Evolutionary conservation across 2,888 invertebrate genomes (phyloP).

Genomic region (Lacanobia oleracea): DNA sequence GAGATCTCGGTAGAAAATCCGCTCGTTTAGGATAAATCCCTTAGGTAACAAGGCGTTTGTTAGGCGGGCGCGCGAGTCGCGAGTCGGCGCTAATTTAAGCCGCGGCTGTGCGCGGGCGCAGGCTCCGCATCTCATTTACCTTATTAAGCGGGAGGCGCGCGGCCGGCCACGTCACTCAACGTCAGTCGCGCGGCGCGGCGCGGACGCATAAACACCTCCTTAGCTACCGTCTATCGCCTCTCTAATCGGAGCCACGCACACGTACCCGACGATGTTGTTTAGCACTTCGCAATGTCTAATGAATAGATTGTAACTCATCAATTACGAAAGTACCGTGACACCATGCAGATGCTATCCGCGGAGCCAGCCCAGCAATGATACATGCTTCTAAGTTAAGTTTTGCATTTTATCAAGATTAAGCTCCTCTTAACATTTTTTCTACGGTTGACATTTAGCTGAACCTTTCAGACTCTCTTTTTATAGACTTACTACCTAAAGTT

Average conservation of each 20-base stretch:
- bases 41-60: conserved; percentile 82
- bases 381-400: conserved; percentile 5
- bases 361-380: conserved; percentile 13
- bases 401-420: conserved; percentile 4
- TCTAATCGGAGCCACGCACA: conserved; percentile 69
- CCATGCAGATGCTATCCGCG: conserved; percentile 21
- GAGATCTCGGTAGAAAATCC: conserved; percentile 68
- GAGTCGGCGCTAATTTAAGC: conserved; percentile 79
- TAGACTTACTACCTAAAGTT: neutral
- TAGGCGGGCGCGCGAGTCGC: conserved; percentile 69
- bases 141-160: conserved; percentile 81
- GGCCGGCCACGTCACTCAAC: conserved; percentile 86
- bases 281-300: conserved; percentile 44
- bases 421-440: neutral
- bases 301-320: conserved; percentile 50
- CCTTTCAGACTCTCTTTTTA: conserved; percentile 9
- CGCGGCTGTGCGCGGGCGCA: conserved; percentile 66
- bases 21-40: conserved; percentile 78
- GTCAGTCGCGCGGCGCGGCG: conserved; percentile 74
- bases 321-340: conserved; percentile 45
- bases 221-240: conserved; percentile 76
- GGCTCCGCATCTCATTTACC: conserved; percentile 85
- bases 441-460: conserved; percentile 4
- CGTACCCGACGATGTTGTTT: conserved; percentile 35
- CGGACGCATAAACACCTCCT: conserved; percentile 83